Conservation (phyloP, 2,888 invertebrate genomes). For the Oligia latruncula region DNA sequence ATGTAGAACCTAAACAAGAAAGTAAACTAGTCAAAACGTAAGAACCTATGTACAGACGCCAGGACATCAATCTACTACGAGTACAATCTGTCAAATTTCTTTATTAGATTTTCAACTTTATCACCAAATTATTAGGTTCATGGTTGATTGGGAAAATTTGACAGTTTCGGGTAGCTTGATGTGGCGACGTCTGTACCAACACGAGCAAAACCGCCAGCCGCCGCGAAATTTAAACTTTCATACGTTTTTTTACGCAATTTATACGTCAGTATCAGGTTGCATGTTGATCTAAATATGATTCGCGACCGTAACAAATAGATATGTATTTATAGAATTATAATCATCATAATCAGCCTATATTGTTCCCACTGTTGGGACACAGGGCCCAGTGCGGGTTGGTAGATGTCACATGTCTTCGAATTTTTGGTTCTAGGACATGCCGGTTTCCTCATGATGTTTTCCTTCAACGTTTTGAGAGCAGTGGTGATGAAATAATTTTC, state of each 20-base stretch:
- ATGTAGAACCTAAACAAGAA: constrained; percentile 93
- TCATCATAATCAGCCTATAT: too few relatives aligned
- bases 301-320: neutral
- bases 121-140: neutral
- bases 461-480: too few relatives aligned
- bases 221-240: neutral
- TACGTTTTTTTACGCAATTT: neutral
- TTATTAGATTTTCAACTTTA: neutral
- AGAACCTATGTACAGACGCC: too few relatives aligned
- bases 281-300: neutral
- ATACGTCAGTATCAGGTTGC: neutral
- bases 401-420: too few relatives aligned
- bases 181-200: too few relatives aligned
- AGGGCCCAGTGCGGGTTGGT: too few relatives aligned
- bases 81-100: neutral
- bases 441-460: too few relatives aligned
- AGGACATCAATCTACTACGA: too few relatives aligned
- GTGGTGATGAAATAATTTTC: too few relatives aligned
- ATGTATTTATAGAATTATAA: neutral
- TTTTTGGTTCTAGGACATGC: too few relatives aligned
- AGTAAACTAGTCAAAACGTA: neutral
- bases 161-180: too few relatives aligned
- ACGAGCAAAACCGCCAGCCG: neutral
- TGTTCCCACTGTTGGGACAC: too few relatives aligned
- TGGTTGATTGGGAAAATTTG: neutral